phyloP scores from a whole-genome alignment of 2,888 invertebrate species.

The Strigamia maritima region DNA sequence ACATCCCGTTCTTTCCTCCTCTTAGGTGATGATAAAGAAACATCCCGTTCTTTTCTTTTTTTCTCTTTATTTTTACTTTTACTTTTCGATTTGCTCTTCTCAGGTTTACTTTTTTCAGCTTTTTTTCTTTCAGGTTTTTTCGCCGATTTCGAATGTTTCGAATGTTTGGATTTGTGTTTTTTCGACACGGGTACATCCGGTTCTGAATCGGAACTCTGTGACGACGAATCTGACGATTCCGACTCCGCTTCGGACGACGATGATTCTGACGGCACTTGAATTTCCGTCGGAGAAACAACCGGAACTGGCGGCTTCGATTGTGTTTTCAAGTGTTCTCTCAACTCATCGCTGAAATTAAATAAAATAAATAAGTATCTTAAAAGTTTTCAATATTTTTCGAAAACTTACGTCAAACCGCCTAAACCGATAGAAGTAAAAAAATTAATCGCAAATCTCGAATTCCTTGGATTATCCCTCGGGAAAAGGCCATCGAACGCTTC shows the following conservation, averaged over 20 bases:
- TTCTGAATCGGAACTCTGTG: background rate
- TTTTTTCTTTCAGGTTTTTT: too few species aligned
- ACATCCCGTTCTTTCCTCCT: too few species aligned
- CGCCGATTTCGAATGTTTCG: background rate
- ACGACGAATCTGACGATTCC: slow-evolving; percentile 30
- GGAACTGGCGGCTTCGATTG: slow-evolving; percentile 58
- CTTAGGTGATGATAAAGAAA: too few species aligned
- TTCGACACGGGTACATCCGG: too few species aligned
- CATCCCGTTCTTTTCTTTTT: too few species aligned
- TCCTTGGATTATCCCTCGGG: slow-evolving; percentile 91
- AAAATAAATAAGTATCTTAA: too few species aligned
- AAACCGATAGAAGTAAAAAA: slow-evolving; percentile 96
- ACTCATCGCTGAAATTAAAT: slow-evolving; percentile 63
- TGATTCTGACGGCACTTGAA: slow-evolving; percentile 46
- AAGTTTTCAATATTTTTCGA: too few species aligned
- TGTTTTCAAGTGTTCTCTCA: slow-evolving; percentile 80
- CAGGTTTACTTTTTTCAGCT: too few species aligned
- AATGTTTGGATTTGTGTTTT: background rate
- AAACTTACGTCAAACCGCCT: slow-evolving; percentile 80
- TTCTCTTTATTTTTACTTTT: too few species aligned
- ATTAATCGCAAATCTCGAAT: slow-evolving; percentile 95
- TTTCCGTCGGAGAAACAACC: slow-evolving; percentile 43
- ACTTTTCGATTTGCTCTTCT: too few species aligned
- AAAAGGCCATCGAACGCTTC: slow-evolving; percentile 86
- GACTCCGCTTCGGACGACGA: slow-evolving; percentile 41